Percentiles rank a stretch among this genome's conserved stretches.
phyloP scores from a whole-genome alignment of 2,888 invertebrate genomes.

The Andrena bicolor region DNA sequence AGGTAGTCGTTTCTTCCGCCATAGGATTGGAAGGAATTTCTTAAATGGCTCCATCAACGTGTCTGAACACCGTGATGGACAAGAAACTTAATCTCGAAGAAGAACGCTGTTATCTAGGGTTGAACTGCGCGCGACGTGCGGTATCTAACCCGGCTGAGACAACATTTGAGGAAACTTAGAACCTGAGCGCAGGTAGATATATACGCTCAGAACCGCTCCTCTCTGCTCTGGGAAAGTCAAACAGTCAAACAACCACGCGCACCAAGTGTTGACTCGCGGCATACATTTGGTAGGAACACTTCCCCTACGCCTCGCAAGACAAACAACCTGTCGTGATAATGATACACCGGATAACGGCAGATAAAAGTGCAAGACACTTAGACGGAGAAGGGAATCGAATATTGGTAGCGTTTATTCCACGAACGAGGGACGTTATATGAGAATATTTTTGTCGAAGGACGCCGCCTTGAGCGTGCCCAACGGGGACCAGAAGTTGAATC shows the following conservation, averaged over 20 bases:
- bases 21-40: constrained; percentile 41
- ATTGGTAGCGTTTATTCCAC: constrained; percentile 41
- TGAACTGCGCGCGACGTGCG: constrained; percentile 63
- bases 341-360: constrained; percentile 78
- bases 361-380: constrained; percentile 63
- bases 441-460: neutral
- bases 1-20: neutral
- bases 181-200: constrained; percentile 78
- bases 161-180: constrained; percentile 81
- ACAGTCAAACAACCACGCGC: constrained; percentile 81
- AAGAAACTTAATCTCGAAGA: constrained; percentile 65
- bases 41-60: constrained; percentile 53
- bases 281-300: constrained; percentile 80
- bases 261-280: constrained; percentile 82
- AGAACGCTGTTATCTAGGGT: constrained; percentile 74
- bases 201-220: constrained; percentile 70
- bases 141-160: constrained; percentile 82
- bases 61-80: constrained; percentile 39
- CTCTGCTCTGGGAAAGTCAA: constrained; percentile 84
- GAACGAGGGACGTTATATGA: neutral
- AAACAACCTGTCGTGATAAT: constrained; percentile 84
- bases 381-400: constrained; percentile 14
- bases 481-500: too few species aligned
- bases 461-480: too few species aligned
- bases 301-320: constrained; percentile 72